Conservation (phyloP, 2,888 invertebrate species). For the Eucera pruinosa region DNA sequence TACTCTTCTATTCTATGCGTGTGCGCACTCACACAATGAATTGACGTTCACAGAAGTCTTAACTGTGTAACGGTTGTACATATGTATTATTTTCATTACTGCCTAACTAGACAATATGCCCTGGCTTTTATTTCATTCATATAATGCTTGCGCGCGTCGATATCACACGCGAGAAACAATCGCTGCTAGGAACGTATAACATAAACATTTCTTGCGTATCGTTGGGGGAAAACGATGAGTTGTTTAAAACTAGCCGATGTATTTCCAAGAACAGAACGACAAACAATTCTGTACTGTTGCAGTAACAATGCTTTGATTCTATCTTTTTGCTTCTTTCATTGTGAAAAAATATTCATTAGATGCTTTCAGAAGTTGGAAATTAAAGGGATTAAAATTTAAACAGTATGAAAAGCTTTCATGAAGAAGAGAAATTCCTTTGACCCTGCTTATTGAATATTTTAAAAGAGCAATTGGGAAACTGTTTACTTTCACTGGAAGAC, state of each 20-base stretch:
- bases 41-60: background rate
- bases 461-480: background rate
- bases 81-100: conserved; percentile 54
- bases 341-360: background rate
- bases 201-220: background rate
- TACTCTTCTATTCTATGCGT: conserved; percentile 14
- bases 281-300: background rate
- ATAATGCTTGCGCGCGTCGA: conserved; percentile 21
- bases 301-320: too few relatives aligned
- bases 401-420: background rate
- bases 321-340: too few relatives aligned
- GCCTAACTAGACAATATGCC: conserved; percentile 43
- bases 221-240: background rate
- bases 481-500: background rate
- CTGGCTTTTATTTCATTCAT: conserved; percentile 50
- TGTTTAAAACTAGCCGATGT: conserved; percentile 14
- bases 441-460: too few relatives aligned
- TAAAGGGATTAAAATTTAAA: background rate
- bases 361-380: background rate
- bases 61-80: conserved; percentile 54
- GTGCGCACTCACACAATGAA: background rate
- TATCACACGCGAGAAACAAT: conserved; percentile 16
- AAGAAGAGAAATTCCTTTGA: background rate
- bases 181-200: background rate
- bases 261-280: too few relatives aligned